Percentiles rank a stretch among this genome's conserved stretches.
Conservation (phyloP, 2,113 vertebrate genomes). For the Carassius gibelio region DNA sequence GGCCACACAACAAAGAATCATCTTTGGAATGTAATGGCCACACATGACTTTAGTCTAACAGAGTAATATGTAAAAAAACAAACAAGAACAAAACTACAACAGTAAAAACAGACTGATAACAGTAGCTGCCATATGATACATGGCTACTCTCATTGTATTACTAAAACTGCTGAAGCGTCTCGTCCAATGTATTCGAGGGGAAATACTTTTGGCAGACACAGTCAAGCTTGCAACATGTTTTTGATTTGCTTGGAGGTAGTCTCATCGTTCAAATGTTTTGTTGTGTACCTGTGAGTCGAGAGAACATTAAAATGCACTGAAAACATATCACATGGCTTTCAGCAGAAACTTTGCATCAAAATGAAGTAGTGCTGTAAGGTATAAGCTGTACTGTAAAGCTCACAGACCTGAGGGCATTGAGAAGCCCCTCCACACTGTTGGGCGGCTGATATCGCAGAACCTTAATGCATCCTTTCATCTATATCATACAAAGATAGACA, state of each 20-base stretch:
- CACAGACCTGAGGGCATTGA: constrained; percentile 89
- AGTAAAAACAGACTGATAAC: constrained; percentile 75
- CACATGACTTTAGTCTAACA: constrained; percentile 77
- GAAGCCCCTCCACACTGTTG: constrained; percentile 90
- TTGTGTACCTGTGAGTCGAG: constrained; percentile 86
- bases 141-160: constrained; percentile 76
- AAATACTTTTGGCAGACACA: constrained; percentile 39
- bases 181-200: constrained; percentile 52
- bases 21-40: constrained; percentile 76
- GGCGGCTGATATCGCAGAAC: constrained; percentile 90
- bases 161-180: constrained; percentile 50
- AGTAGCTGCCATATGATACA: constrained; percentile 84
- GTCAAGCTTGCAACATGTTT: constrained; percentile 85
- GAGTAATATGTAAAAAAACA: constrained; percentile 52
- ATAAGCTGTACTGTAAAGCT: not conserved
- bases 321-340: not conserved
- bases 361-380: too few relatives aligned
- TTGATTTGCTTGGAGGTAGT: constrained; percentile 98
- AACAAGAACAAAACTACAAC: not conserved
- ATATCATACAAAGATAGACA: constrained; percentile 48
- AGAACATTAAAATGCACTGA: not conserved
- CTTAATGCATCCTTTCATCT: constrained; percentile 96
- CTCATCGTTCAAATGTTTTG: constrained; percentile 98
- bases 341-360: not conserved
- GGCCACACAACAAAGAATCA: not conserved